Percentiles rank a stretch among this genome's conserved stretches.
phyloP scores from a whole-genome alignment of 2,797 vertebrate species.

The Pseudochirops cupreus region DNA sequence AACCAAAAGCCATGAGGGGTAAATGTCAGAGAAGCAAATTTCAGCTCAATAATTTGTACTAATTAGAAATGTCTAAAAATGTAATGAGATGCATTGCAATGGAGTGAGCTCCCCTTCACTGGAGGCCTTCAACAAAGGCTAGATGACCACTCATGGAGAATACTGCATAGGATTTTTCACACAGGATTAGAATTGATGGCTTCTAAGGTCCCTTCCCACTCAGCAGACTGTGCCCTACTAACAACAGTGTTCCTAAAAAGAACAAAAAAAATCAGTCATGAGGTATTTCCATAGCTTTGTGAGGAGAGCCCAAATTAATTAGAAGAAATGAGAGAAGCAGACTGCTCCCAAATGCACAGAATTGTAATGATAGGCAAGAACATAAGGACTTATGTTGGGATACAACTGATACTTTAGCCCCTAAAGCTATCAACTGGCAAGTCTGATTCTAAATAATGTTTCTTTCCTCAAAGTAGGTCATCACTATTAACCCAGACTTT shows the following conservation, averaged over 20 bases:
- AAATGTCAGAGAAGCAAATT: neutral
- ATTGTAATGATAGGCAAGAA: neutral
- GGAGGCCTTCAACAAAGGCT: neutral
- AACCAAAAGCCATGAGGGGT: neutral
- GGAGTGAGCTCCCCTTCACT: neutral
- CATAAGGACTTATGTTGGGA: neutral
- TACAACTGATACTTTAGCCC: neutral
- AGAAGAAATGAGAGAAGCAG: neutral
- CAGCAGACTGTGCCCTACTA: neutral
- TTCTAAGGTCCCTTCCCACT: neutral
- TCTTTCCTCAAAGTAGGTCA: conserved; percentile 10
- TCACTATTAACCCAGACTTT: neutral
- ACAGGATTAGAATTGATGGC: neutral
- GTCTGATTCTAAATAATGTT: neutral
- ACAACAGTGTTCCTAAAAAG: neutral
- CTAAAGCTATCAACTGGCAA: conserved; percentile 12
- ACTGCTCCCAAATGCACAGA: too few species aligned
- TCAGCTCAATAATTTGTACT: neutral
- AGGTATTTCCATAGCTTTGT: neutral
- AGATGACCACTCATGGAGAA: neutral
- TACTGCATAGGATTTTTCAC: neutral
- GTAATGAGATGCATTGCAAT: neutral
- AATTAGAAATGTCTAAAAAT: neutral
- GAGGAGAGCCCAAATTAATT: neutral
- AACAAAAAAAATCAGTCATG: neutral